Evolutionary conservation across 2,888 invertebrate genomes (phyloP).

Genomic region (Sinodicranocentrus sp.): DNA sequence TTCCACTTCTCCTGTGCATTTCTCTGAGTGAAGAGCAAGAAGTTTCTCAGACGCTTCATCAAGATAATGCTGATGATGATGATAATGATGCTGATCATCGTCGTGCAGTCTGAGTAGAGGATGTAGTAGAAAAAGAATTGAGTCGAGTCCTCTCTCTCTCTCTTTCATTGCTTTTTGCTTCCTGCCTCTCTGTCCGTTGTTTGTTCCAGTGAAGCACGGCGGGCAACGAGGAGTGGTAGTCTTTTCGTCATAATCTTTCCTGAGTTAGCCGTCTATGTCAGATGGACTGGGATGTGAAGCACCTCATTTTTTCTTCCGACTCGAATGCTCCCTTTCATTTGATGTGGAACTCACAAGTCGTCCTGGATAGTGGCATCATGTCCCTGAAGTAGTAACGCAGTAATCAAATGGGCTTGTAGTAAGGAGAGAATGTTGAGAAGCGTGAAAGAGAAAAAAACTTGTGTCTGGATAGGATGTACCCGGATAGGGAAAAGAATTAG

Average conservation of each 20-base stretch:
- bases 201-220: background rate
- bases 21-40: constrained; percentile 16
- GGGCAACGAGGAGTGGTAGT: constrained; percentile 12
- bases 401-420: background rate
- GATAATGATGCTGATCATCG: constrained; percentile 52
- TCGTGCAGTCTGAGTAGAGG: background rate
- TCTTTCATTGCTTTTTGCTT: background rate
- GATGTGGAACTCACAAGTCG: background rate
- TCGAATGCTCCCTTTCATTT: background rate
- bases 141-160: background rate
- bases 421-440: too few relatives aligned
- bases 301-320: constrained; percentile 22
- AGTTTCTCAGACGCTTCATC: constrained; percentile 33
- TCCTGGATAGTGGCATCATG: too few relatives aligned
- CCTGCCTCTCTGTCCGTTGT: background rate
- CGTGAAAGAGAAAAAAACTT: too few relatives aligned
- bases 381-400: background rate
- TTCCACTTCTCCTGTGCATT: too few relatives aligned
- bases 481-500: constrained; percentile 7
- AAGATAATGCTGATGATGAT: constrained; percentile 60
- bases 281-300: constrained; percentile 20
- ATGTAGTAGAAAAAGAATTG: background rate
- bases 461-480: too few relatives aligned
- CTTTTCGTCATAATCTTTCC: constrained; percentile 55
- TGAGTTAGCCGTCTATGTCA: constrained; percentile 42